Evolutionary conservation across 1,140 invertebrate genomes (phyloP), one percentile per base, ranked within the genome.

Genomic region (Hesperophylax magnus): DNA sequence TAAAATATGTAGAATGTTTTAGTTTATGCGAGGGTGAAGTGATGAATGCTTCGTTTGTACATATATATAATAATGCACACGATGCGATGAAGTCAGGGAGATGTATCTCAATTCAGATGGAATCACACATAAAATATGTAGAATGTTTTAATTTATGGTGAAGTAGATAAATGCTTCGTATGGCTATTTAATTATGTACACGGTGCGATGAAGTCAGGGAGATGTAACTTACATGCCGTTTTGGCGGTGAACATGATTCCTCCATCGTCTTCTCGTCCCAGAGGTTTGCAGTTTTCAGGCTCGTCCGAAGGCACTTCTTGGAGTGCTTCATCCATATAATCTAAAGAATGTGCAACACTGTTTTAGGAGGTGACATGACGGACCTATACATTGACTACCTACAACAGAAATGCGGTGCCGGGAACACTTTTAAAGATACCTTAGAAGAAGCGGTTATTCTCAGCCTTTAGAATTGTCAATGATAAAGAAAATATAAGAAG

Each of bases 201-300:
- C 2, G 17, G 27, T 22, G 22, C 17, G 63, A 9, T 47, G 39
- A 47, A 52, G 17, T 39, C n/a, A 71, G n/a, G 9, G 11, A 20
- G 39, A n/a, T 34, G 39, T 14, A 20, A 93, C 93, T 94, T 93
- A 96, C 95, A 94, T 86, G 94, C 94, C 86, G 94, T 93, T 90
- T 95, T 94, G 61, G 94, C 95, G 82, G 94, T 96, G 87, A 96
- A 97, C 82, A 94, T 96, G 83, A 97, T 96, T 84, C 95, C 95
- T 86, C 94, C 95, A 86, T 97, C 96, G 84, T 96, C 95, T 77
- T 95, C 93, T 56, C 89, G 87, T 67, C 87, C 88, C 82, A 90
- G 91, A 74, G 86, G 89, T 9, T 89, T 87, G 79, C 92, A 91
- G 15, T 90, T 91, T 74, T 91, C 91, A 61, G 88, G 89, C 31